Conservation (phyloP, 2,888 invertebrate species). For the Zelleria hepariella region DNA sequence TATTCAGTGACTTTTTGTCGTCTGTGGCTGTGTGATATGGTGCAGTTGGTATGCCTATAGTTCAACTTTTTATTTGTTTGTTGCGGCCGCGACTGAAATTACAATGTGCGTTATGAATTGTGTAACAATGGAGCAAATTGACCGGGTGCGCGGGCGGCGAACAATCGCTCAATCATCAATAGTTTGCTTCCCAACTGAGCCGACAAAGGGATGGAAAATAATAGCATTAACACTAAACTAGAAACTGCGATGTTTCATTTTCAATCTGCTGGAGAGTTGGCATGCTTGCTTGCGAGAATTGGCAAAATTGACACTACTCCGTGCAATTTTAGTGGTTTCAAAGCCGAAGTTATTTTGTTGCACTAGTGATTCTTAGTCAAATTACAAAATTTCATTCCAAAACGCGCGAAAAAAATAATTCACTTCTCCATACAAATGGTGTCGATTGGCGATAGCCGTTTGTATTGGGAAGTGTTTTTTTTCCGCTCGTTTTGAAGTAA, state of each 20-base stretch:
- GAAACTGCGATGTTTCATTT: background rate
- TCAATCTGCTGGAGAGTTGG: background rate
- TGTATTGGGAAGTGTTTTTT: too few species aligned
- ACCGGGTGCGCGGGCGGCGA: constrained; percentile 34
- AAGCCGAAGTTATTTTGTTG: too few species aligned
- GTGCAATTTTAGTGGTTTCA: too few species aligned
- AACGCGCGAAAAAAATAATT: too few species aligned
- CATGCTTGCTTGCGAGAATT: too few species aligned
- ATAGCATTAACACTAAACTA: constrained; percentile 33
- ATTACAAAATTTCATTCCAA: too few species aligned
- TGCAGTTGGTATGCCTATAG: background rate
- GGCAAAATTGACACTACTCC: too few species aligned
- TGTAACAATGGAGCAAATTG: constrained; percentile 66
- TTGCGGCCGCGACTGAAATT: constrained; percentile 29
- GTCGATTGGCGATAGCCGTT: too few species aligned
- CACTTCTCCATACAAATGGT: too few species aligned
- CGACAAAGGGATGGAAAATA: constrained; percentile 32
- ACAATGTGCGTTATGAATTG: constrained; percentile 42
- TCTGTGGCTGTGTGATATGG: background rate
- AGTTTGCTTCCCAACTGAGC: constrained; percentile 35
- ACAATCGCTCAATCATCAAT: constrained; percentile 63
- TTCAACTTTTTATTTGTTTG: background rate
- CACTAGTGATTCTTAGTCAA: too few species aligned
- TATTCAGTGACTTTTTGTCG: background rate
- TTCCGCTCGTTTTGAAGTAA: too few species aligned